Percentiles rank a stretch among this genome's conserved stretches.
These are phyloP conservation scores for Axinella damicornis DNA, from an alignment of 37 sponge, comb jelly and placozoan genomes.

Conservation along the genomic window DNA sequence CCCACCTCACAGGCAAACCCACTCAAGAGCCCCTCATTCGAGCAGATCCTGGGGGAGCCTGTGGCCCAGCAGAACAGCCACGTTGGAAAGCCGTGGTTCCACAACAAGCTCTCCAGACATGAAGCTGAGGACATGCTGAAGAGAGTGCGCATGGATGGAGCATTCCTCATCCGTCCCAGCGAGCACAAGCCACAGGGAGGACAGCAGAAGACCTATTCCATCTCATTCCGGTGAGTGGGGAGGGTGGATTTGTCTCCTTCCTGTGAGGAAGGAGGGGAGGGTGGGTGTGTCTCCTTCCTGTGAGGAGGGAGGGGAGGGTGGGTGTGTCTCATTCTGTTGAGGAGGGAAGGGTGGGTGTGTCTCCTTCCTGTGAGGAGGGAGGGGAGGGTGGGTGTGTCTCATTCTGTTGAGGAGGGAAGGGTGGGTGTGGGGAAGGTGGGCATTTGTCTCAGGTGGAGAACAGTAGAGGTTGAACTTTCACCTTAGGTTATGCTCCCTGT, in stretches of 20 bases:
- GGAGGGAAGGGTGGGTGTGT: no score
- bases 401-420: no score
- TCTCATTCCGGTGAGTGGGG: slow-evolving; percentile 89
- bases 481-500: no score
- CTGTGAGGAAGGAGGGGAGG: neutral
- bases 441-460: neutral
- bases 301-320: no score
- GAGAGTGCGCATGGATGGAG: slow-evolving; percentile 93
- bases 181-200: slow-evolving; percentile 13
- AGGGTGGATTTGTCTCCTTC: no score
- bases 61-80: slow-evolving; percentile 78
- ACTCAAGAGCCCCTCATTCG: slow-evolving; percentile 81
- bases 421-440: neutral
- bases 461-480: neutral
- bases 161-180: slow-evolving; percentile 91
- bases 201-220: slow-evolving; percentile 65
- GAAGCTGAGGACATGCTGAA: slow-evolving; percentile 95
- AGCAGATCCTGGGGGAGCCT: slow-evolving; percentile 83
- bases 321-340: no score
- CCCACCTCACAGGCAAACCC: slow-evolving; percentile 56
- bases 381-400: no score
- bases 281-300: no score
- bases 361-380: no score
- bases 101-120: slow-evolving; percentile 66
- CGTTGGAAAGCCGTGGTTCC: slow-evolving; percentile 85